phyloP scores from a whole-genome alignment of 2,113 vertebrate species.

The Cygnus buccinator region DNA sequence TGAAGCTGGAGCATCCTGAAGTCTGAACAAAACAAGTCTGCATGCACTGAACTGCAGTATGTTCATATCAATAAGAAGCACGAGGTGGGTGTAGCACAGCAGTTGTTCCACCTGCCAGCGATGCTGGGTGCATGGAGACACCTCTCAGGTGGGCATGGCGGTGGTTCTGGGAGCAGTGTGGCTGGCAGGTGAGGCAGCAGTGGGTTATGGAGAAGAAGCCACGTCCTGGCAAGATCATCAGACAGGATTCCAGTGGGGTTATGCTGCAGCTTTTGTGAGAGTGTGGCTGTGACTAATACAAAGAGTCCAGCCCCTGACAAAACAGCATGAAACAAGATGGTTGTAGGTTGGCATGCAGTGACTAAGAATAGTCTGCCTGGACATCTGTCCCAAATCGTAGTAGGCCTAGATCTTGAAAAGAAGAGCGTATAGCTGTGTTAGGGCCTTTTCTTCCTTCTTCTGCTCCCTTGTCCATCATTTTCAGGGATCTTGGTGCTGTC shows the following conservation, averaged over 20 bases:
- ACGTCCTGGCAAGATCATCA: neutral
- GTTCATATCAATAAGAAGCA: neutral
- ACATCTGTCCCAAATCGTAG: neutral
- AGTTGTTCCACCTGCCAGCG: neutral
- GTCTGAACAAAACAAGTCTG: neutral
- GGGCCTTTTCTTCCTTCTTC: neutral
- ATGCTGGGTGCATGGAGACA: rapidly evolving
- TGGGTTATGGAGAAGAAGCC: neutral
- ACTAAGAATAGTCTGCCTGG: neutral
- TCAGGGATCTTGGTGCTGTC: neutral
- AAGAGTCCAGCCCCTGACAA: neutral
- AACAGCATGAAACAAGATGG: neutral
- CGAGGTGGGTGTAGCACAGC: neutral
- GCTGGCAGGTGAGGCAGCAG: neutral
- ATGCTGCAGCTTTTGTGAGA: neutral
- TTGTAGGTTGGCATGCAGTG: neutral
- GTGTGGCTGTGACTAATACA: neutral
- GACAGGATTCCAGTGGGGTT: neutral
- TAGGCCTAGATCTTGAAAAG: neutral
- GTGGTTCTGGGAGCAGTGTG: neutral
- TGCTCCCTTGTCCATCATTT: neutral
- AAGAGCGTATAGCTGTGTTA: neutral
- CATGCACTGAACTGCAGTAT: neutral
- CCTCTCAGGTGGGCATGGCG: neutral
- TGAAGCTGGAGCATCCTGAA: neutral